Evolutionary conservation across 2,888 invertebrate species (phyloP).

Genomic region (Lepas anatifera): DNA sequence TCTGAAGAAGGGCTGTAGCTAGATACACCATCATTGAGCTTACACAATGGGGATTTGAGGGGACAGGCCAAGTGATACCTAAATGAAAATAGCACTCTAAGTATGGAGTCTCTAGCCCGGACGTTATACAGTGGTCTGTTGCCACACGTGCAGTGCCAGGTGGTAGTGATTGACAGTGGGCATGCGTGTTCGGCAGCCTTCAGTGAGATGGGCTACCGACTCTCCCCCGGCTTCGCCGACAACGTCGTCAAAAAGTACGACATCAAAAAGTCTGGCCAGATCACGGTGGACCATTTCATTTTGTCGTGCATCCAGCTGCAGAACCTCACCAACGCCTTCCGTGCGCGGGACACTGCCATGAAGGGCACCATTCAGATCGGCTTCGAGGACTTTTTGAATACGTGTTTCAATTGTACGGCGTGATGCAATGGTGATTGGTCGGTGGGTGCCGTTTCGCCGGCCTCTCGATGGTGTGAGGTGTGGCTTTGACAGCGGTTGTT

Average conservation of each 20-base stretch:
- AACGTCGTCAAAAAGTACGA: constrained; percentile 59
- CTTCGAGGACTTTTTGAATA: constrained; percentile 81
- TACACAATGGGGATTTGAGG: no score
- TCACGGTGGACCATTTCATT: constrained; percentile 74
- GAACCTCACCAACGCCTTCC: constrained; percentile 69
- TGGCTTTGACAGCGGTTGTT: no score
- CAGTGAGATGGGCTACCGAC: constrained; percentile 75
- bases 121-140: neutral
- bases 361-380: constrained; percentile 69
- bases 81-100: neutral
- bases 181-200: constrained; percentile 45
- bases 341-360: constrained; percentile 60
- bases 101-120: neutral
- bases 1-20: no score
- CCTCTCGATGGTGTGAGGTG: no score
- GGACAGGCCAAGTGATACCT: neutral
- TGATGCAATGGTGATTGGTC: neutral
- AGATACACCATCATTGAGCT: no score
- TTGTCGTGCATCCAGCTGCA: constrained; percentile 79
- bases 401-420: constrained; percentile 49
- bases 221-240: constrained; percentile 62
- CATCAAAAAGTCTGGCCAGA: neutral
- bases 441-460: no score
- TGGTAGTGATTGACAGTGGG: neutral
- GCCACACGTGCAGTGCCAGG: neutral